Evolutionary conservation across 2,888 invertebrate genomes (phyloP).

Genomic region (Amorpha juglandis): DNA sequence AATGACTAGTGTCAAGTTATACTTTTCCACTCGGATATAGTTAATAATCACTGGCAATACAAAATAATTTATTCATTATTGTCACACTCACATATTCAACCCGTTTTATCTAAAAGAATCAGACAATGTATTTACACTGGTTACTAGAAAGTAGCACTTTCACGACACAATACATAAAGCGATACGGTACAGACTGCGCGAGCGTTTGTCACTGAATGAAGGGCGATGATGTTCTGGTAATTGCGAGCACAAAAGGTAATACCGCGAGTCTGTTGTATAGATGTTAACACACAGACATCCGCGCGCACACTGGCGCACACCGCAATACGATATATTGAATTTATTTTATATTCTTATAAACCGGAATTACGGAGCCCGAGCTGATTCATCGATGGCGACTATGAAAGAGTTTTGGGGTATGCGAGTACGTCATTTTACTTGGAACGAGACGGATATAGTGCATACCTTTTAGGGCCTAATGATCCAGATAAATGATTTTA

Average conservation of each 20-base stretch:
- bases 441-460: not conserved
- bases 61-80: slow-evolving; percentile 3
- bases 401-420: not conserved
- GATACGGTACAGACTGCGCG: slow-evolving; percentile 38
- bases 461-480: not conserved
- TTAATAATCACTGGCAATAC: slow-evolving; percentile 13
- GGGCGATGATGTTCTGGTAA: slow-evolving; percentile 48
- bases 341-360: slow-evolving; percentile 22
- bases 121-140: slow-evolving; percentile 32
- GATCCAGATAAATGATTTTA: not conserved
- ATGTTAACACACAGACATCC: slow-evolving; percentile 30
- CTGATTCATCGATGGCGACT: slow-evolving; percentile 22
- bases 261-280: slow-evolving; percentile 38
- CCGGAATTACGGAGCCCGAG: slow-evolving; percentile 27
- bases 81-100: slow-evolving; percentile 22
- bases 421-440: not conserved
- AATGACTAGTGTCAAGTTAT: slow-evolving; percentile 44
- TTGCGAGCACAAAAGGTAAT: slow-evolving; percentile 48
- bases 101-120: slow-evolving; percentile 20
- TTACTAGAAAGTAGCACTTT: slow-evolving; percentile 69
- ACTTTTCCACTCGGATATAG: slow-evolving; percentile 22
- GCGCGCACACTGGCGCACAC: slow-evolving; percentile 15
- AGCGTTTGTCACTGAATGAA: slow-evolving; percentile 49
- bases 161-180: slow-evolving; percentile 50
- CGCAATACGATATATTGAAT: slow-evolving; percentile 1